These are phyloP conservation scores for Campopleginae sp. DNA, from an alignment of 2,888 invertebrate genomes.

Conservation along the genomic window DNA sequence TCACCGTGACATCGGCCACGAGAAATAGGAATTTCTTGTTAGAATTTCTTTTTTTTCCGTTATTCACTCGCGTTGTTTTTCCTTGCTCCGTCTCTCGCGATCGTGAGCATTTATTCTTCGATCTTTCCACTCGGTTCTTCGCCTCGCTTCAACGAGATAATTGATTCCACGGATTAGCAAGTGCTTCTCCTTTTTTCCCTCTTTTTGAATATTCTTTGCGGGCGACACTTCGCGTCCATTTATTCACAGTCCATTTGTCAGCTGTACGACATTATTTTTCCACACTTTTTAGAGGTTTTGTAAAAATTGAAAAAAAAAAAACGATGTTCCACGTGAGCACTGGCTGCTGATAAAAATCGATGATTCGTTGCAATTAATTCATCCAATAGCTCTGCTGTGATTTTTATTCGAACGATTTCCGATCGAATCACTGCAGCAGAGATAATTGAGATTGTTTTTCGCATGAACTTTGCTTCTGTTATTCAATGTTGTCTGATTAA, in stretches of 20 bases:
- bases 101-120: neutral
- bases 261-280: conserved; percentile 34
- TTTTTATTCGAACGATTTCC: neutral
- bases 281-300: neutral
- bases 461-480: conserved; percentile 2
- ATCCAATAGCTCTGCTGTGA: neutral
- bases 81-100: neutral
- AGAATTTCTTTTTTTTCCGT: neutral
- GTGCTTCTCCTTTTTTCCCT: conserved; percentile 20
- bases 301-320: neutral
- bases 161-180: conserved; percentile 18
- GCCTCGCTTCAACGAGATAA: conserved; percentile 4
- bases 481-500: neutral
- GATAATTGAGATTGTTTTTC: neutral
- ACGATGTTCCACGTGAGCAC: neutral
- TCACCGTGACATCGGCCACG: neutral
- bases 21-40: neutral
- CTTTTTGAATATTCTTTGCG: neutral
- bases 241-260: conserved; percentile 53
- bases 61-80: neutral
- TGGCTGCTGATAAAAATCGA: conserved; percentile 16
- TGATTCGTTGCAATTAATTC: neutral
- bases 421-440: neutral
- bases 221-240: neutral
- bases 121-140: neutral